Evolutionary conservation across 2,797 vertebrate genomes (phyloP).

Genomic region (Epinephelus coioides): DNA sequence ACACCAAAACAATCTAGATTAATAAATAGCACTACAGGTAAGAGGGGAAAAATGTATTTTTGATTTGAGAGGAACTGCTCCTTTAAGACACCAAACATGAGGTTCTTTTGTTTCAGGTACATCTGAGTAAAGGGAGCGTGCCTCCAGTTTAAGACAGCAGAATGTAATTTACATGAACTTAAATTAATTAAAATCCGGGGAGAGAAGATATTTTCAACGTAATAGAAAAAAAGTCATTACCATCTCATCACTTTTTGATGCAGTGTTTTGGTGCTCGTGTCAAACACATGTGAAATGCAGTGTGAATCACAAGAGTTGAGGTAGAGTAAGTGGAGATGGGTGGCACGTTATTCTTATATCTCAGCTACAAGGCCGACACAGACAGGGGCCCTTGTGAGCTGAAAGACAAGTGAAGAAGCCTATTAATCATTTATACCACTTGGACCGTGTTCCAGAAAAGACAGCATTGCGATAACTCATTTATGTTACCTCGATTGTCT

Average conservation of each 20-base stretch:
- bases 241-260: constrained; percentile 29
- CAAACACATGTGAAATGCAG: constrained; percentile 52
- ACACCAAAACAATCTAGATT: too few relatives aligned
- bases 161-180: not conserved
- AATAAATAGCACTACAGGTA: too few relatives aligned
- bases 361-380: constrained; percentile 66
- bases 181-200: constrained; percentile 22
- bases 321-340: constrained; percentile 45
- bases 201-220: constrained; percentile 10
- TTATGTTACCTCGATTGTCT: constrained; percentile 68
- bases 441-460: constrained; percentile 70
- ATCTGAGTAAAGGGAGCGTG: constrained; percentile 14
- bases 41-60: too few relatives aligned
- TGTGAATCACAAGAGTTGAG: constrained; percentile 48
- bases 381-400: constrained; percentile 68
- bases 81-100: not conserved
- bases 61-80: too few relatives aligned
- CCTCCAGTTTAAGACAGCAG: constrained; percentile 29
- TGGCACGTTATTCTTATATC: constrained; percentile 65
- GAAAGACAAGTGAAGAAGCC: constrained; percentile 74
- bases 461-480: constrained; percentile 75
- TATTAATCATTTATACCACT: constrained; percentile 79
- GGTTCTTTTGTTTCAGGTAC: not conserved
- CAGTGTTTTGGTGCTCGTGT: constrained; percentile 48
- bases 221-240: constrained; percentile 10